Conservation (phyloP, 1,140 invertebrate genomes). For the Lepidurus couesii region DNA sequence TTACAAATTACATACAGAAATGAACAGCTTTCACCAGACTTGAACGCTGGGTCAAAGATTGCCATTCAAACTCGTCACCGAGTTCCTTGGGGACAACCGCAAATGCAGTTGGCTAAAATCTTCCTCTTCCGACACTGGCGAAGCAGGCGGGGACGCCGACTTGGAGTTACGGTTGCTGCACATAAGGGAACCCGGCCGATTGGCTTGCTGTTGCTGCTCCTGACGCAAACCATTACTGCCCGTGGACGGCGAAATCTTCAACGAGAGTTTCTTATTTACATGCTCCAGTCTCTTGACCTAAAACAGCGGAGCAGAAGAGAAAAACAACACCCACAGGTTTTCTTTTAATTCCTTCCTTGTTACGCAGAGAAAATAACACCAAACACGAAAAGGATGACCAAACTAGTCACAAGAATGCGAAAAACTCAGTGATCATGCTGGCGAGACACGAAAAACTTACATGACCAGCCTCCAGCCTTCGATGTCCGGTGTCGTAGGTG, state of each 20-base stretch:
- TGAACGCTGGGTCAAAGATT: neutral
- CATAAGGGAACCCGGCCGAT: neutral
- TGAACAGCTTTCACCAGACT: neutral
- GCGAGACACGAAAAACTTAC: constrained; percentile 21
- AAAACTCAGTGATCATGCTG: neutral
- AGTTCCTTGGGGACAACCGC: constrained; percentile 26
- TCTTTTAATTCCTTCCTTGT: neutral
- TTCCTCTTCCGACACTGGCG: constrained; percentile 28
- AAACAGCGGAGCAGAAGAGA: neutral
- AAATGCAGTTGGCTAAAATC: constrained; percentile 33
- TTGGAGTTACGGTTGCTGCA: constrained; percentile 18
- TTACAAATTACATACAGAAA: neutral
- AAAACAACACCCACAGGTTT: neutral
- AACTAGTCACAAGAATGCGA: too few species aligned
- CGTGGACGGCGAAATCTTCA: neutral
- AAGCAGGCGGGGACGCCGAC: neutral
- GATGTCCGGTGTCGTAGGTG: constrained; percentile 34
- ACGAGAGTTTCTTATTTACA: constrained; percentile 33
- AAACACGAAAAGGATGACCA: too few species aligned
- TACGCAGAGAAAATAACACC: neutral
- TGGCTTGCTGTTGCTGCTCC: neutral
- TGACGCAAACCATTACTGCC: neutral
- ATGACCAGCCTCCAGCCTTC: constrained; percentile 34
- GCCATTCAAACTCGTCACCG: constrained; percentile 18
- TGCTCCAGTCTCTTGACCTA: constrained; percentile 36